Conservation (phyloP, 2,113 vertebrate species). For the Chrysochloris asiatica region DNA sequence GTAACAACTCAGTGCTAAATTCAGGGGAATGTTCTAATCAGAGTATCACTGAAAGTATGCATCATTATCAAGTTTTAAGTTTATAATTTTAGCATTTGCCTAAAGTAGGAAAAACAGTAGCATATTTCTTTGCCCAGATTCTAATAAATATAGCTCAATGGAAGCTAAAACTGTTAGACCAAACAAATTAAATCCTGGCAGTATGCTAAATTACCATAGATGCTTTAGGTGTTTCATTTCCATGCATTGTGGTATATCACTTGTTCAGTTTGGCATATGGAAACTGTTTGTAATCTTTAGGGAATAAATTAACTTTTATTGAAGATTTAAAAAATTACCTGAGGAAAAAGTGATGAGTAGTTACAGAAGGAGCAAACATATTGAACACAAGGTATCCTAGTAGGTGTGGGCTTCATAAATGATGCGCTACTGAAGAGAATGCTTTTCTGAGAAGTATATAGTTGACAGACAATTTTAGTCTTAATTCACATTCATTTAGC, state of each 20-base stretch:
- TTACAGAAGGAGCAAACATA: slow-evolving; percentile 42
- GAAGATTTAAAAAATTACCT: slow-evolving; percentile 52
- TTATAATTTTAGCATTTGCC: slow-evolving; percentile 49
- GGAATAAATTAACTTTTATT: slow-evolving; percentile 63
- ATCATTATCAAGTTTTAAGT: slow-evolving; percentile 60
- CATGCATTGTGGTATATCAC: neutral
- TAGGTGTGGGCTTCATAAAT: slow-evolving; percentile 26
- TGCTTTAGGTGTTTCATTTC: slow-evolving; percentile 40
- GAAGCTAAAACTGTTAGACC: slow-evolving; percentile 64
- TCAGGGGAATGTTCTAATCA: slow-evolving; percentile 38
- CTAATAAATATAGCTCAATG: slow-evolving; percentile 51
- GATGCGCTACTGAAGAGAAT: slow-evolving; percentile 58
- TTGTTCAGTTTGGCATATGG: slow-evolving; percentile 56
- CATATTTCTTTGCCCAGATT: slow-evolving; percentile 20
- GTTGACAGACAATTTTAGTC: slow-evolving; percentile 35
- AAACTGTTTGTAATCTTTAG: slow-evolving; percentile 15
- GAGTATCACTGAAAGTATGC: slow-evolving; percentile 56
- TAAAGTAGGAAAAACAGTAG: slow-evolving; percentile 15
- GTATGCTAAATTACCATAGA: slow-evolving; percentile 39
- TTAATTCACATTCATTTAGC: slow-evolving; percentile 17
- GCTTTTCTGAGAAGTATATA: slow-evolving; percentile 49
- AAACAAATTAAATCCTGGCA: slow-evolving; percentile 52
- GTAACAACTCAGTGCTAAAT: slow-evolving; percentile 1
- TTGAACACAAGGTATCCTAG: neutral
- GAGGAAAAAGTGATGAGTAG: slow-evolving; percentile 44